Base-by-base conservation (phyloP, 2,888 invertebrate species). In the Eupithecia insigniata region DNA sequence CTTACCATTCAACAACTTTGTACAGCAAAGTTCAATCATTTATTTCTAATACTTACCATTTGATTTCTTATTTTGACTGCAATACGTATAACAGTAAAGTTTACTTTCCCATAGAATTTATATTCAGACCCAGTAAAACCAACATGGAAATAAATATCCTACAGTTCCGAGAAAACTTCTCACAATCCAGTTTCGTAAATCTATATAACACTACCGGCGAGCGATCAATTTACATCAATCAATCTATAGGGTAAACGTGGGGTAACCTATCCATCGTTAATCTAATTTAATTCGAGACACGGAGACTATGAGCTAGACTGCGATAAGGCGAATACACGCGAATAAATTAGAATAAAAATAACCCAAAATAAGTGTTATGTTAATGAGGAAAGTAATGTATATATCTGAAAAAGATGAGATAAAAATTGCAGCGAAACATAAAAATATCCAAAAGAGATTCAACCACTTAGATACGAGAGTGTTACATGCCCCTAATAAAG, bases 141-240 rank as follows among this genome's bases (percentile, higher is more conserved):
- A 69, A 62, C 68, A 69, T 64, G 22, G 26, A 46, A 71, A 74
- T 60, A 72, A 69, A 71, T 72, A 74, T 30, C 60, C 46, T 67
- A 43, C 60, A 43, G 65, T 74, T 69, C 69, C 39, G 46, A 69
- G 71, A 69, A 74, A 71, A 67, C 51, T 70, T 73, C 73, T 71
- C 74, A 70, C 71, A 70, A 74, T 60, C 69, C 66, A 67, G 71
- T 74, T 74, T 71, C 71, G 74, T 74, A 74, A 74, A 74, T 74
- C 74, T 71, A 69, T 71, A 71, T 74, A 74, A 71, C 74, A 74
- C 74, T 74, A 71, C 71, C 71, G 74, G 36, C 39, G 71, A 67
- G 72, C 82, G 80, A 84, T 84, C 84, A 84, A 85, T 87, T 84
- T 84, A 84, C 83, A 87, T 86, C 85, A 83, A 85, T 85, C 85